A percentile compares a stretch with the other conserved stretches of the same genome.
Evolutionary conservation across 2,888 invertebrate genomes (phyloP).

Genomic region (Philaethria dido): DNA sequence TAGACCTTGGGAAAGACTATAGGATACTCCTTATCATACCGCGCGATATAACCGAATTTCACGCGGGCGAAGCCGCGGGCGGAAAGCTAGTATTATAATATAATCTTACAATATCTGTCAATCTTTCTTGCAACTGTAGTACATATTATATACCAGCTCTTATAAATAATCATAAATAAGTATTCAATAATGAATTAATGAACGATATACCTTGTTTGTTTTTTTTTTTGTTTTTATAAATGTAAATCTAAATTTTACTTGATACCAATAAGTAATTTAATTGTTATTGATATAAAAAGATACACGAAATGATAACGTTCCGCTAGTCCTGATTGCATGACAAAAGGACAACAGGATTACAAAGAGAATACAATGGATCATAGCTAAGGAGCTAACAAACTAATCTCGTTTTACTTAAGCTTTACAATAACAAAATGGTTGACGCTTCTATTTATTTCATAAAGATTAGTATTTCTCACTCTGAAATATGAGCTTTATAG

Average conservation of each 20-base stretch:
- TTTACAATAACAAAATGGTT: slow-evolving; percentile 57
- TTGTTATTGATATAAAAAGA: slow-evolving; percentile 37
- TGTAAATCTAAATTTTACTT: neutral
- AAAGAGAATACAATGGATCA: slow-evolving; percentile 63
- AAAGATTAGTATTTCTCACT: slow-evolving; percentile 31
- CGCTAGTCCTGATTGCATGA: slow-evolving; percentile 53
- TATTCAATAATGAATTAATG: no score
- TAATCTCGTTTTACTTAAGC: slow-evolving; percentile 70
- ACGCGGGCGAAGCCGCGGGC: no score
- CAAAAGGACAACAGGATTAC: slow-evolving; percentile 71
- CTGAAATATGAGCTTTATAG: slow-evolving; percentile 29
- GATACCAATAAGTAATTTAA: neutral
- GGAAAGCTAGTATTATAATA: no score
- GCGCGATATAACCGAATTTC: no score
- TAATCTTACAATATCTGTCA: slow-evolving; percentile 49
- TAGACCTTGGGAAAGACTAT: no score
- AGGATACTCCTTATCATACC: no score
- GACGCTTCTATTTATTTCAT: slow-evolving; percentile 45
- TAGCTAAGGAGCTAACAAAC: slow-evolving; percentile 55
- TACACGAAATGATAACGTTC: slow-evolving; percentile 50
- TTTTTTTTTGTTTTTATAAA: no score
- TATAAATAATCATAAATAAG: no score
- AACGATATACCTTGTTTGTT: no score
- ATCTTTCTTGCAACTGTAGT: slow-evolving; percentile 38
- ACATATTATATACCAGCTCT: neutral